Percentiles rank a stretch among this genome's conserved stretches.
phyloP scores from a whole-genome alignment of 23 tunicate genomes.

The Styela plicata region DNA sequence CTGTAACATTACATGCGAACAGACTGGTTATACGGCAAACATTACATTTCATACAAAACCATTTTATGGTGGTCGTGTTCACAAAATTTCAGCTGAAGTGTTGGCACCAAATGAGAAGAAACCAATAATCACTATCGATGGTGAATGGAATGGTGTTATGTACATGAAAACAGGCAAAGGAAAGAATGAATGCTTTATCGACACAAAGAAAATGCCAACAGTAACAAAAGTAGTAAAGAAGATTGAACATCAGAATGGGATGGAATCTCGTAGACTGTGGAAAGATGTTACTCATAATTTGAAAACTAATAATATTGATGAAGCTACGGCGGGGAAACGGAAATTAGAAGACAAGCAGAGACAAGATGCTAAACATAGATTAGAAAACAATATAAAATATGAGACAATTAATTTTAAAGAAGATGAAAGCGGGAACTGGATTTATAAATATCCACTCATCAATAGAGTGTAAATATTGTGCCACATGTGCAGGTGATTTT shows the following conservation, averaged over 20 bases:
- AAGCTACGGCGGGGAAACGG: conserved; percentile 81
- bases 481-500: background rate
- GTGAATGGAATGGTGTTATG: conserved; percentile 91
- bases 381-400: conserved; percentile 56
- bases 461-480: conserved; percentile 29
- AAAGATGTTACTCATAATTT: conserved; percentile 70
- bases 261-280: conserved; percentile 87
- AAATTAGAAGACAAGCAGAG: conserved; percentile 77
- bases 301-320: conserved; percentile 75
- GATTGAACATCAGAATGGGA: conserved; percentile 64
- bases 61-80: conserved; percentile 89
- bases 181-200: conserved; percentile 55
- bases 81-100: conserved; percentile 65
- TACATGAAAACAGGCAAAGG: conserved; percentile 17
- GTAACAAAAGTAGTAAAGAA: conserved; percentile 53
- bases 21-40: conserved; percentile 86
- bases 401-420: conserved; percentile 67
- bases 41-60: conserved; percentile 96
- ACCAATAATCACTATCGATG: conserved; percentile 75
- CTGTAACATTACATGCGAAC: conserved; percentile 81
- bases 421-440: conserved; percentile 85
- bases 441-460: conserved; percentile 43
- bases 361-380: conserved; percentile 75
- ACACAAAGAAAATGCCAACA: conserved; percentile 45
- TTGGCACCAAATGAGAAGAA: conserved; percentile 86